Base-by-base conservation (phyloP, 2,888 invertebrate genomes). In the Serrognathus titanus region DNA sequence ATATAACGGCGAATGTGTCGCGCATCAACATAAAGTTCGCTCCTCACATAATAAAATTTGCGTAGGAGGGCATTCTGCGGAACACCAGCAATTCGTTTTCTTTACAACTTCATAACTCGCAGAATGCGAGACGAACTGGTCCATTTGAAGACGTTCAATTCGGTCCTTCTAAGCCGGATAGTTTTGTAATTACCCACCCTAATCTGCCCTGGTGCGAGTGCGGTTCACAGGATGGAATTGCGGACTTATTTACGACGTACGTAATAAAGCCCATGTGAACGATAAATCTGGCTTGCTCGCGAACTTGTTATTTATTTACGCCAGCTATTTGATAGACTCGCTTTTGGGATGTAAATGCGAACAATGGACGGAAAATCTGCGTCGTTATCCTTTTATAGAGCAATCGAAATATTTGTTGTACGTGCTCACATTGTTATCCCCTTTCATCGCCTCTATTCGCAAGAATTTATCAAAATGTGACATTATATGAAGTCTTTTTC, bases 221-320 rank as follows among this genome's bases (percentile, higher is more conserved):
- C 36, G 54, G 54, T 54, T 43, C 41, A 35, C 47, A 47, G 47
- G 47, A 48, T 43, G 43, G 54, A 54, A 54, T 54, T 54, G 54
- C 49, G 43, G 54, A 49, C 54, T 54, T 54, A 54, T 54, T 54
- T 54, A 54, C 54, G 54, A 54, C 49, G 54, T 54, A 54, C 54
- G 54, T 54, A 54, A 54, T 54, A 54, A 54, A 54, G 54, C 49
- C 54, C 54, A 36, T 20, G 54, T 24, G 54, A 48, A 36, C 54
- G 41, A 54, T 54, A 54, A 54, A 54, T 54, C 54, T 54, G 37
- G 49, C 54, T 54, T 48, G 49, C 54, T 54, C 43, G 49, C 48
- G 49, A 54, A 54, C 54, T 54, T 54, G 54, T 54, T 54, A 54
- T 54, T 54, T 54, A 54, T 54, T 54, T 54, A 54, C 54, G 49